Conservation (phyloP, 2,797 vertebrate species). For the Mallotus villosus region DNA sequence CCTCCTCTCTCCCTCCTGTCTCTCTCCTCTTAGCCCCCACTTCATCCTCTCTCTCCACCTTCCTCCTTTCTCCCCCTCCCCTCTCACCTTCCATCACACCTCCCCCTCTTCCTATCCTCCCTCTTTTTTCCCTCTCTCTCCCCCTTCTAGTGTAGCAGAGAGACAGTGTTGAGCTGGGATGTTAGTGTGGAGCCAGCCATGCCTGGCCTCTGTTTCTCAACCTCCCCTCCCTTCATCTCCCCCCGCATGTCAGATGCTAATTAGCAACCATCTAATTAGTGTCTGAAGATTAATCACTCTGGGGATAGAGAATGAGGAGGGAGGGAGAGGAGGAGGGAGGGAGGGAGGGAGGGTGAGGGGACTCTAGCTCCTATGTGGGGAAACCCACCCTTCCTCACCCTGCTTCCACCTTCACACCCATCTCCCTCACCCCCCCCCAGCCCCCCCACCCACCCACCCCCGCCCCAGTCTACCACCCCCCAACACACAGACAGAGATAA, state of each 20-base stretch:
- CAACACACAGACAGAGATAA: neutral
- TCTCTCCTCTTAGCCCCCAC: too few relatives aligned
- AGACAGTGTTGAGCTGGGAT: neutral
- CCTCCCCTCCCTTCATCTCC: constrained; percentile 57
- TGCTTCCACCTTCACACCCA: too few relatives aligned
- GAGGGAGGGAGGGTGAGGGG: neutral
- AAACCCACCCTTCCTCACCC: too few relatives aligned
- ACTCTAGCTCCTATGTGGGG: too few relatives aligned
- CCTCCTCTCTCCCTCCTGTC: neutral
- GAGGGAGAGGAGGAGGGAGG: neutral
- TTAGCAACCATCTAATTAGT: constrained; percentile 95
- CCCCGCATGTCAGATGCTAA: constrained; percentile 89
- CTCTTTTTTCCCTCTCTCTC: neutral
- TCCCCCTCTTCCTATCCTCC: too few relatives aligned
- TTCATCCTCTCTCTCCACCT: neutral
- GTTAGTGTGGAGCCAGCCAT: too few relatives aligned
- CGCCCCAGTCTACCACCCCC: too few relatives aligned
- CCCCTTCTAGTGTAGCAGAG: too few relatives aligned
- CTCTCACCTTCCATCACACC: too few relatives aligned
- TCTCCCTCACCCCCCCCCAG: too few relatives aligned
- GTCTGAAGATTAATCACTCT: constrained; percentile 91
- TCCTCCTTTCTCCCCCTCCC: too few relatives aligned
- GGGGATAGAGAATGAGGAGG: constrained; percentile 66
- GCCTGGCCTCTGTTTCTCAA: neutral
- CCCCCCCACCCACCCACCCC: neutral